Base-by-base conservation (phyloP, 1,140 invertebrate genomes). In the Drosophila nannoptera region DNA sequence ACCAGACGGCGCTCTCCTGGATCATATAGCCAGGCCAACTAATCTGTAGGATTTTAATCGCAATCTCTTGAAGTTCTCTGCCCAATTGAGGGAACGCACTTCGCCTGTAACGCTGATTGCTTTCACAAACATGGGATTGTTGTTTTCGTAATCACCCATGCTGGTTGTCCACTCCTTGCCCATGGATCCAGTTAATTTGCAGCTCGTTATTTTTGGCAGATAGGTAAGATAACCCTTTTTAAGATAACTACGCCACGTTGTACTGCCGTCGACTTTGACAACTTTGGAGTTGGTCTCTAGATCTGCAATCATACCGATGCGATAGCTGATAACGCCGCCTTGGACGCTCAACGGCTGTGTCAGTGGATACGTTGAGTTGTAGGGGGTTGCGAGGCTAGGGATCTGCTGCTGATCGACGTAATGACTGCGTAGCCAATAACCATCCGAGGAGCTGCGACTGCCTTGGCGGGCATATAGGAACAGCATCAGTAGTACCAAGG, bases 151-250 rank as follows among this genome's bases (percentile, higher is more conserved):
- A 59, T 94, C 93, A 43, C 98, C 98, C 42, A 90, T 90, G 7
- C 93, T 90, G 0, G 96, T 97, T 1, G 98, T 99, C 98, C 98
- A 99, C 90, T 99, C 98, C 90, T 99, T 99, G 2, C 97, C 97
- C 90, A 99, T 94, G 40, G 98, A 97, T 3, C 98, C n/a, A 40
- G 11, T 55, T 31, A 4, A 12, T 31, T 31, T 55, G 14, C 7
- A n/a, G 11, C 7, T n/a, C n/a, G n/a, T n/a, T n/a, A n/a, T n/a
- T 2, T 81, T 84, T 5, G 91, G 90, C 75, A 93, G 92, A 90
- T 94, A 96, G 52, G 91, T 92, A 1, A 96, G 91, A 87, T n/a
- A n/a, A n/a, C n/a, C n/a, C n/a, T n/a, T n/a, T n/a, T n/a, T n/a
- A n/a, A n/a, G n/a, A n/a, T 94, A 95, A 89, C 96, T 97, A 40